These are phyloP conservation scores for Hyposoter dolosus DNA, from an alignment of 2,888 invertebrate genomes.

Conservation along the genomic window DNA sequence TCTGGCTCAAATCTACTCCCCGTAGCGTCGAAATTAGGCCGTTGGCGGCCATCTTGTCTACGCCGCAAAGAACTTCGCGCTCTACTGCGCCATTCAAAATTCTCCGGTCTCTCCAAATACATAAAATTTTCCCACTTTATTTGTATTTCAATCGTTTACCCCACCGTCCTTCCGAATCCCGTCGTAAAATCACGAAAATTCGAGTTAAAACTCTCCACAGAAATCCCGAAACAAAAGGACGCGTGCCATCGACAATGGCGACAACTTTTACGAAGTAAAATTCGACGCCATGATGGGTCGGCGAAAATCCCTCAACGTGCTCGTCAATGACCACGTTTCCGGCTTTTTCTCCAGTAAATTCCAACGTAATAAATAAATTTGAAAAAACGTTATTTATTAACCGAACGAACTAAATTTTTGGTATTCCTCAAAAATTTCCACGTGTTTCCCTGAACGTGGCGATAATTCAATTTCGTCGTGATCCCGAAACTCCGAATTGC, in stretches of 20 bases:
- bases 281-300: neutral
- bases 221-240: neutral
- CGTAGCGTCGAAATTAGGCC: neutral
- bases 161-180: neutral
- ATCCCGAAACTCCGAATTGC: neutral
- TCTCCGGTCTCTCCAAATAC: neutral
- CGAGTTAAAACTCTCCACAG: neutral
- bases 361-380: neutral
- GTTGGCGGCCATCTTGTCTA: constrained; percentile 6
- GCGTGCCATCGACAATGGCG: constrained; percentile 40
- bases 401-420: neutral
- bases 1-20: neutral
- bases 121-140: neutral
- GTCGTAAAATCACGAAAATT: neutral
- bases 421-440: neutral
- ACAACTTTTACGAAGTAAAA: neutral
- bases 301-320: neutral
- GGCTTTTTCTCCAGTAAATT: neutral
- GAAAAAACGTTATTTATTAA: neutral
- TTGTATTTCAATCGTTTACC: neutral
- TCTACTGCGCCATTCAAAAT: neutral
- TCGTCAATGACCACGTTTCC: neutral
- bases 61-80: neutral
- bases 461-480: neutral
- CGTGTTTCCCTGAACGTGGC: neutral